Evolutionary conservation across 2,797 vertebrate species (phyloP).

Genomic region (Tauraco hartlaubi): DNA sequence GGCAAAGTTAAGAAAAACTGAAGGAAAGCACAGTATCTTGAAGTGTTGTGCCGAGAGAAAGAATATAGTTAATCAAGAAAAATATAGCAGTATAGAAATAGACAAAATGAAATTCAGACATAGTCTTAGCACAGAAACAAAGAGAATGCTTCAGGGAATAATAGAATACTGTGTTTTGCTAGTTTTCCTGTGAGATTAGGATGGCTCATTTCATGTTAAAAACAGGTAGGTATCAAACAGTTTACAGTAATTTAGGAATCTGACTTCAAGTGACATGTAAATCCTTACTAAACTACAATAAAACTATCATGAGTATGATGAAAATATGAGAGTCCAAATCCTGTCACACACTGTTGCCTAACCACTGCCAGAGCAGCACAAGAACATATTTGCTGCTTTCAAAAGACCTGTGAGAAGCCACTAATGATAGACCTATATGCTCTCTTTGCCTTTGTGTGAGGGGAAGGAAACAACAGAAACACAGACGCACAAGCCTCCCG

Average conservation of each 20-base stretch:
- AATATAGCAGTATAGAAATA: not conserved
- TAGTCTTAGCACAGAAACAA: not conserved
- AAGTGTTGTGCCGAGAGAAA: not conserved
- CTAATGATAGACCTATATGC: not conserved
- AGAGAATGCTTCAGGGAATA: not conserved
- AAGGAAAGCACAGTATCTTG: not conserved
- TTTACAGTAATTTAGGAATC: not conserved
- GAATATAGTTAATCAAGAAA: not conserved
- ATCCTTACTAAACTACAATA: not conserved
- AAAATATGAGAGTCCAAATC: not conserved
- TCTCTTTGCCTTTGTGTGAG: not conserved
- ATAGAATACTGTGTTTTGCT: not conserved
- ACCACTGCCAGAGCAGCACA: not conserved
- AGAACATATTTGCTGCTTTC: not conserved
- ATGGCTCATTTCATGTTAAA: not conserved
- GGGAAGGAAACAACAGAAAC: not conserved
- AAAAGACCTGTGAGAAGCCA: not conserved
- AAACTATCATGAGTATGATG: not conserved
- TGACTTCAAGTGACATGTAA: not conserved
- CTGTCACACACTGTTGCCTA: not conserved
- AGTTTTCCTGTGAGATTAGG: not conserved
- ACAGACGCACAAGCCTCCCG: not conserved
- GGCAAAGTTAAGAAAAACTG: not conserved
- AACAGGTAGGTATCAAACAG: not conserved
- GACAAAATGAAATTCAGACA: not conserved